Percentiles rank a stretch among this genome's conserved stretches.
These are phyloP conservation scores for Papilio dardanus DNA, from an alignment of 1,140 invertebrate species.

Conservation along the genomic window DNA sequence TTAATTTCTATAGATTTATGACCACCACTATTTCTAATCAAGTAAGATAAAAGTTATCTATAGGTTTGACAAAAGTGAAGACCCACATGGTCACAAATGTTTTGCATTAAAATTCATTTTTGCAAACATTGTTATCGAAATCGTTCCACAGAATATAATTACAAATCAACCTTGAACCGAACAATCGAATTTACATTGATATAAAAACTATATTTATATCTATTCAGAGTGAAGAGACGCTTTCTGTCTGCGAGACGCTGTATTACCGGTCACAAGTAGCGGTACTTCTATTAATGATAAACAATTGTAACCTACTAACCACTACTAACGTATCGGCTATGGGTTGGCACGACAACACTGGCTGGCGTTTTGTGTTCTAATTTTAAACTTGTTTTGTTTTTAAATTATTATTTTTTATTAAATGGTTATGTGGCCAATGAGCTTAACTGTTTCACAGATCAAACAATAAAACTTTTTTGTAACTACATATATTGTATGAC, in stretches of 20 bases:
- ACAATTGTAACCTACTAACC: conserved; percentile 35
- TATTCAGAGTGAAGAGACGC: background rate
- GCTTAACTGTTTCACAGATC: no score
- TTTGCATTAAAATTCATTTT: background rate
- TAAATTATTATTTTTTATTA: background rate
- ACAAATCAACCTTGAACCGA: conserved; percentile 24
- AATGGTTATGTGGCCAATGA: no score
- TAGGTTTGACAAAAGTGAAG: no score
- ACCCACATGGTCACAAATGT: no score
- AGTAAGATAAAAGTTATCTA: no score
- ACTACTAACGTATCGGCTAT: conserved; percentile 24
- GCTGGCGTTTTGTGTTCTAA: background rate
- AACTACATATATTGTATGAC: background rate
- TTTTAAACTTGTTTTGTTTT: background rate
- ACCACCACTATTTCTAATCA: no score
- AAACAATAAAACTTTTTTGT: background rate
- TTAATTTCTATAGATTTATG: no score
- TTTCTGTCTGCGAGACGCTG: conserved; percentile 9
- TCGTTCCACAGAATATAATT: conserved; percentile 15
- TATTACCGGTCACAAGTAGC: conserved; percentile 24
- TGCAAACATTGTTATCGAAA: conserved; percentile 9
- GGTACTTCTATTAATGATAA: conserved; percentile 31
- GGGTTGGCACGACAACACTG: background rate
- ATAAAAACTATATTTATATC: conserved; percentile 29
- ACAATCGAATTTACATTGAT: background rate